Evolutionary conservation across 2,113 vertebrate species (phyloP).

Genomic region (Cavia porcellus): DNA sequence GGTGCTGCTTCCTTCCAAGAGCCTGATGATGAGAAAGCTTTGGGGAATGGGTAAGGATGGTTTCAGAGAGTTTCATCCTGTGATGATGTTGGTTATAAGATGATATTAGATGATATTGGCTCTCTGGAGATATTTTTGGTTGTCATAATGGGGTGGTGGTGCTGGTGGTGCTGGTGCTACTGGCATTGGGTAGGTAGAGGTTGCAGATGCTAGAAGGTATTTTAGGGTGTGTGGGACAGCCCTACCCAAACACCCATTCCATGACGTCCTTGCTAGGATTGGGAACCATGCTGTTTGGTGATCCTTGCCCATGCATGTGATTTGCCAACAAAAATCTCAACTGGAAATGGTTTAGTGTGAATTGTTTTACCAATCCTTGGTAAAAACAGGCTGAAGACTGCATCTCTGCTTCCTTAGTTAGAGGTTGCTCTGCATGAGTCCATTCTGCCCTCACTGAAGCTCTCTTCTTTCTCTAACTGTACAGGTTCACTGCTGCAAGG

Average conservation of each 20-base stretch:
- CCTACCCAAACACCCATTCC: rapidly evolving
- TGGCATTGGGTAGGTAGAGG: not conserved
- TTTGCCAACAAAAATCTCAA: not conserved
- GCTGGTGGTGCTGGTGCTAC: not conserved
- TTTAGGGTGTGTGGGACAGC: rapidly evolving
- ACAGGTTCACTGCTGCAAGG: conserved; percentile 83
- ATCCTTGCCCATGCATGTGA: rapidly evolving
- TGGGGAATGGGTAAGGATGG: too few species aligned
- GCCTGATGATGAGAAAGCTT: not conserved
- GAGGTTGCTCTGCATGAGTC: not conserved
- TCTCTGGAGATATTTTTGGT: not conserved
- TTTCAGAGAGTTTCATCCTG: not conserved
- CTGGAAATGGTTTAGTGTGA: not conserved
- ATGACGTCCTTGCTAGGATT: rapidly evolving
- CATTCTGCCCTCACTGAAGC: not conserved
- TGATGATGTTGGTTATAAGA: not conserved
- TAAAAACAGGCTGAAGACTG: rapidly evolving
- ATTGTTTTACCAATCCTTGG: rapidly evolving
- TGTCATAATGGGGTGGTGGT: not conserved
- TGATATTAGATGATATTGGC: too few species aligned
- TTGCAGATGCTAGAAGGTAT: not conserved
- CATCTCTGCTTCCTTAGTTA: too few species aligned
- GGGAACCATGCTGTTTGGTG: too few species aligned
- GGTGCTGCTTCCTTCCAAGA: not conserved
- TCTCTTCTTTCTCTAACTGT: conserved; percentile 53